Base-by-base conservation (phyloP, 2,888 invertebrate genomes). In the Aspidiotus destructor region DNA sequence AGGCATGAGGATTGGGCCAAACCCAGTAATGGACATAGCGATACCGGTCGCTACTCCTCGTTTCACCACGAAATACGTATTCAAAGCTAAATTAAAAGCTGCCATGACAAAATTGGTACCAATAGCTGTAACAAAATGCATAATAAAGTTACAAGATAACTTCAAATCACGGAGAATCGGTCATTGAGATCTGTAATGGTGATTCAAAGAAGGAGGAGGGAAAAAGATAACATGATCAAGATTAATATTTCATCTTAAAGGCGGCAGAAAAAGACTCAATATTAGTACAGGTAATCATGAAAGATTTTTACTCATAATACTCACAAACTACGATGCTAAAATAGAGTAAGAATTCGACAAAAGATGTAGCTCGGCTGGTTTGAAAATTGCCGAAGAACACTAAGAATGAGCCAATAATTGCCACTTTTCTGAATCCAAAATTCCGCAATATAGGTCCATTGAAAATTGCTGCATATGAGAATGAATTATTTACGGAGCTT, bases 321-420 rank as follows among this genome's bases (percentile, higher is more conserved):
- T 83, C 78, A 87, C 87, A 85, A 76, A 85, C 82, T 73, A 86
- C 80, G 75, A 87, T 78, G 76, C 87, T 85, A 77, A 86, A 87
- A 1, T 83, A 81, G 62, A 87, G 75, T 69, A 87, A 76, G 73
- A 86, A 84, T 55, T 82, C 77, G 73, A 79, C 76, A 74, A 86
- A 85, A 52, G 77, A 81, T 6, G 77, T 78, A 0, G 84, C 80
- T 68, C 79, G 79, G 7, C 85, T 77, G 0, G 85, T 86, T 44
- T 83, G 72, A 70, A 83, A 79, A n/a, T 86, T 78, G 11, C 87
- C 87, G 8, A 75, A 60, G 11, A 81, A 79, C 61, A 83, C 80
- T 54, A 83, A 75, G 41, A 82, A 60, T 1, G 83, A 81, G 10
- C 85, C 85, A 16, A 77, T 71, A 0, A 83, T 75, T 2, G 86